Evolutionary conservation across 2,113 vertebrate genomes (phyloP), one percentile per base, ranked within the genome.

Genomic region (Mixornis gularis): DNA sequence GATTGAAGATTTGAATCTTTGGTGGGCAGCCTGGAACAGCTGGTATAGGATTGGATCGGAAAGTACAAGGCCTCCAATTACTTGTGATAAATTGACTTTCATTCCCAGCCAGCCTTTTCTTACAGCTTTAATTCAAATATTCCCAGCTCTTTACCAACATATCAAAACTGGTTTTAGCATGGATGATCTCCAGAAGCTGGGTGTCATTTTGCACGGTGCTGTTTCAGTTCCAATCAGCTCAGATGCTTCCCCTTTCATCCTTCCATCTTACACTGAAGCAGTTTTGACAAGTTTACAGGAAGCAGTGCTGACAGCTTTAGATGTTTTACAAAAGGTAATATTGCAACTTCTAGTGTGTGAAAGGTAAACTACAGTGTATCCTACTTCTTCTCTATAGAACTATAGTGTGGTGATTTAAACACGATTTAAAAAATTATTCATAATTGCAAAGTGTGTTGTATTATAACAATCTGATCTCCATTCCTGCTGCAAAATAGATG

Each of bases 11-110:
- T 97, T 98, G 29, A 98, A 98, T 52, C 97, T 99, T 83, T 99
- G 99, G 99, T 99, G 99, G 99, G 99, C 99, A 10, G 99, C 99
- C 3, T 99, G 99, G 99, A 99, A 98, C 96, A 98, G 98, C 18
- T 99, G 99, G 99, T 99, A 98, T 82, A 98, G 98, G 78, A 99
- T 98, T 38, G 99, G 99, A 74, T 99, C 98, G 9, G 99, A 99
- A 93, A 99, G 99, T 97, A 99, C 99, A 29, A 98, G 97, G 53
- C 99, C 99, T 74, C 98, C 98, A 44, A 41, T 96, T 80, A 96
- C 97, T 90, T 97, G 97, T 48, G 98, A 99, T 95, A 99, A 99
- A 97, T 96, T 98, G 71, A 98, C 98, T 92, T 99, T 99, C 83
- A 98, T 99, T 96, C 99, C 99, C 64, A 99, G 99, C 91, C 99